Conservation (phyloP, 2,797 vertebrate species). For the Antennarius maculatus region DNA sequence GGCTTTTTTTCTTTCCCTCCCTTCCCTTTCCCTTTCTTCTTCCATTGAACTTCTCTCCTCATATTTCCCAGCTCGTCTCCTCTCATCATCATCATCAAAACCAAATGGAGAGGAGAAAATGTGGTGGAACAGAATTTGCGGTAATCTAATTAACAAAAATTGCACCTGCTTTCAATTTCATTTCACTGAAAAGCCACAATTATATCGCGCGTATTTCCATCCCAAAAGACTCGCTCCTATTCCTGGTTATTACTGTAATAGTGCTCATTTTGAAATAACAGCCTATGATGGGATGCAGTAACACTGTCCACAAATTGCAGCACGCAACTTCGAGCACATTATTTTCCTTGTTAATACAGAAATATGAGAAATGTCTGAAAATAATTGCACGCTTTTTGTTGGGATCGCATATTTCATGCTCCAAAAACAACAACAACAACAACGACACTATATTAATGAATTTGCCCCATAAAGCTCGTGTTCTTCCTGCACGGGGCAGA, state of each 20-base stretch:
- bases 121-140: conserved; percentile 49
- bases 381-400: conserved; percentile 7
- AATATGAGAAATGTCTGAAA: conserved; percentile 7
- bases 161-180: conserved; percentile 31
- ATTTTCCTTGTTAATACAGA: conserved; percentile 18
- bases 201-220: conserved; percentile 6
- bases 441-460: conserved; percentile 33
- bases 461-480: conserved; percentile 47
- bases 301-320: conserved; percentile 11
- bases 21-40: conserved; percentile 8
- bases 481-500: conserved; percentile 44
- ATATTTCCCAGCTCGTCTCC: conserved; percentile 24
- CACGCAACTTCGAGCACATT: conserved; percentile 9
- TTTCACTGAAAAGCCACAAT: conserved; percentile 26
- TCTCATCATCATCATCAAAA: conserved; percentile 53
- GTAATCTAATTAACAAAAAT: conserved; percentile 52
- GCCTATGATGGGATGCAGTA: conserved; percentile 3
- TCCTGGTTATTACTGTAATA: conserved; percentile 16
- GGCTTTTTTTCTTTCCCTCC: conserved; percentile 14
- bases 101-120: conserved; percentile 40
- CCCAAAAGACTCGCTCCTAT: conserved; percentile 12
- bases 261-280: conserved; percentile 33
- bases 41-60: conserved; percentile 27
- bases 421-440: not conserved
- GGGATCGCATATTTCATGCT: conserved; percentile 1